phyloP scores from a whole-genome alignment of 30 jellyfish, hydroid and myxozoan genomes.

The Haliclystus octoradiatus region DNA sequence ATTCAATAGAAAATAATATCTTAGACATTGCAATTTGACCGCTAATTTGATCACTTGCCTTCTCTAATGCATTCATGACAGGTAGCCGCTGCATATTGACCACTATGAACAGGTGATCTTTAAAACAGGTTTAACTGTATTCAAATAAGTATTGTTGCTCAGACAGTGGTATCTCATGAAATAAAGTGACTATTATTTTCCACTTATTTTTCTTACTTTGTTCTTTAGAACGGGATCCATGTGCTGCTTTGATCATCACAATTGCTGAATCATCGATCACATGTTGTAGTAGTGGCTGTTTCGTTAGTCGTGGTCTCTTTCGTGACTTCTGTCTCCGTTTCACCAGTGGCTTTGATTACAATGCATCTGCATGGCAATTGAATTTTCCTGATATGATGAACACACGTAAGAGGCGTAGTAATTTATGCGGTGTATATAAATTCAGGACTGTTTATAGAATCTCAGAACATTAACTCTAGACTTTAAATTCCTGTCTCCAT shows the following conservation, averaged over 20 bases:
- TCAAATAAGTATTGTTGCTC: no score
- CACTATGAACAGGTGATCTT: no score
- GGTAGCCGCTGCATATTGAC: no score
- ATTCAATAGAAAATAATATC: no score
- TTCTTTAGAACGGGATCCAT: constrained; percentile 30
- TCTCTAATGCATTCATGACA: no score
- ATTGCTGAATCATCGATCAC: constrained; percentile 70
- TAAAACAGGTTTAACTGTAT: no score
- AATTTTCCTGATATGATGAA: constrained; percentile 42
- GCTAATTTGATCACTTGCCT: no score
- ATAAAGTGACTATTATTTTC: no score
- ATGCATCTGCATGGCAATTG: constrained; percentile 48
- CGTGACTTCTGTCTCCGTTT: constrained; percentile 73
- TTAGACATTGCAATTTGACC: no score
- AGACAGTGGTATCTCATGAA: no score
- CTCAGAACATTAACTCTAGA: constrained; percentile 1
- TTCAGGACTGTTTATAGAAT: not conserved
- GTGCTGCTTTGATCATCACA: constrained; percentile 71
- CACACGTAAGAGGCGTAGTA: constrained; percentile 54
- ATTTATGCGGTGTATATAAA: not conserved
- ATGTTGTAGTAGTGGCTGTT: constrained; percentile 94
- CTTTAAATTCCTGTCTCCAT: not conserved
- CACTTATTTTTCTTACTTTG: constrained; percentile 3
- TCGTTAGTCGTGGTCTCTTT: constrained; percentile 81
- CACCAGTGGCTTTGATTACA: constrained; percentile 49